phyloP scores from a whole-genome alignment of 2,888 invertebrate species.

The Nomada flava region DNA sequence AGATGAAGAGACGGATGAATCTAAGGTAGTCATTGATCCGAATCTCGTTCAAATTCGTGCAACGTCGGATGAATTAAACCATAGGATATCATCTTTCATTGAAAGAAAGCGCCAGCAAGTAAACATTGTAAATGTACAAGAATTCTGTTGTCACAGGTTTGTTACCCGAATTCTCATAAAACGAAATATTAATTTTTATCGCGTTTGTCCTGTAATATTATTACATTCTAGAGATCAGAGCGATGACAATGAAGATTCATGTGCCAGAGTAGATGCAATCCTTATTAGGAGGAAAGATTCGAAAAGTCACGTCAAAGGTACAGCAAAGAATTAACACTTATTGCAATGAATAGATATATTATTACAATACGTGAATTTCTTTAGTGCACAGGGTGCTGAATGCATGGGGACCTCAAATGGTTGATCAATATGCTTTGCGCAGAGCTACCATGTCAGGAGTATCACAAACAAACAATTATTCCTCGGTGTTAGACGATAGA shows the following conservation, averaged over 20 bases:
- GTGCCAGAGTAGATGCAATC: constrained; percentile 91
- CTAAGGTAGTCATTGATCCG: constrained; percentile 78
- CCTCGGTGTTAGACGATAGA: constrained; percentile 88
- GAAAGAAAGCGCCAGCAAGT: constrained; percentile 91
- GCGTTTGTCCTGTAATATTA: not conserved
- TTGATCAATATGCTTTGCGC: constrained; percentile 66
- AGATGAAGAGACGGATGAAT: constrained; percentile 31
- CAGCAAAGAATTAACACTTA: not conserved
- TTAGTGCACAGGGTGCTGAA: constrained; percentile 90
- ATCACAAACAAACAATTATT: constrained; percentile 71
- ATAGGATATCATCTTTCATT: constrained; percentile 91
- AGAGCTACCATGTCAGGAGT: constrained; percentile 36
- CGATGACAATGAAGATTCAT: constrained; percentile 86
- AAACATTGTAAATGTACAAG: constrained; percentile 90
- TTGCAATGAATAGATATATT: not conserved
- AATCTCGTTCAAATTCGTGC: constrained; percentile 90
- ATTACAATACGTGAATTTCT: constrained; percentile 46
- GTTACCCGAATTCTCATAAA: constrained; percentile 29
- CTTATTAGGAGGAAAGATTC: constrained; percentile 90
- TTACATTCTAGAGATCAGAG: constrained; percentile 62
- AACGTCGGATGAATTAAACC: constrained; percentile 87
- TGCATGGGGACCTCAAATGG: constrained; percentile 89
- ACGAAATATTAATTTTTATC: not conserved
- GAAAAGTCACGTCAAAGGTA: constrained; percentile 93
- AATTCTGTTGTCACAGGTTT: constrained; percentile 87